Conservation (phyloP, 2,888 invertebrate species). For the Ptychoptera albimana region DNA sequence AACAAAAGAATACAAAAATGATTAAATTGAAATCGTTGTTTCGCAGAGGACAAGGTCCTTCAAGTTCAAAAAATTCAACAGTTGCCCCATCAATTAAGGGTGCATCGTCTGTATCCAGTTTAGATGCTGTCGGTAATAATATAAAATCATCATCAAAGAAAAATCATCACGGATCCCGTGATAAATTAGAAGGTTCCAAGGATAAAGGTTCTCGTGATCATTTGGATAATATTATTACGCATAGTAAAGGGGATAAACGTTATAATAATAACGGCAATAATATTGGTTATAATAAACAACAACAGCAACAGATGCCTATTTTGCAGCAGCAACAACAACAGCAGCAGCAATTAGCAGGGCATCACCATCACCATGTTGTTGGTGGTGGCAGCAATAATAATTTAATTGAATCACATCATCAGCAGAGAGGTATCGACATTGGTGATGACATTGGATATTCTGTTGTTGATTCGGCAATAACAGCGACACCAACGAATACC, state of each 20-base stretch:
- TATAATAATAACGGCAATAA: too few species aligned
- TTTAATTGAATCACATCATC: constrained; percentile 9
- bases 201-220: constrained; percentile 33
- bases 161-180: constrained; percentile 14
- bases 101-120: constrained; percentile 45
- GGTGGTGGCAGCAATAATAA: constrained; percentile 12
- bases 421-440: neutral
- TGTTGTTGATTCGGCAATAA: constrained; percentile 9
- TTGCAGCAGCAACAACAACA: constrained; percentile 11
- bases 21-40: constrained; percentile 86
- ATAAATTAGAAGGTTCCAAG: constrained; percentile 33
- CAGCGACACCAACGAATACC: neutral
- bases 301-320: constrained; percentile 16
- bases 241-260: too few species aligned
- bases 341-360: constrained; percentile 13
- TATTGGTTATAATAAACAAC: too few species aligned
- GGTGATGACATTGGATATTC: neutral
- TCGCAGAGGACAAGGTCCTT: constrained; percentile 63
- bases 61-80: constrained; percentile 19
- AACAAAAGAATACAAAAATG: constrained; percentile 35
- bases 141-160: constrained; percentile 26
- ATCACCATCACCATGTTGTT: constrained; percentile 8
- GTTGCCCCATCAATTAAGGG: constrained; percentile 14
- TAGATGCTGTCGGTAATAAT: constrained; percentile 38
- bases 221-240: constrained; percentile 16